Conservation (phyloP, 2,113 vertebrate species). For the Otolemur garnettii region DNA sequence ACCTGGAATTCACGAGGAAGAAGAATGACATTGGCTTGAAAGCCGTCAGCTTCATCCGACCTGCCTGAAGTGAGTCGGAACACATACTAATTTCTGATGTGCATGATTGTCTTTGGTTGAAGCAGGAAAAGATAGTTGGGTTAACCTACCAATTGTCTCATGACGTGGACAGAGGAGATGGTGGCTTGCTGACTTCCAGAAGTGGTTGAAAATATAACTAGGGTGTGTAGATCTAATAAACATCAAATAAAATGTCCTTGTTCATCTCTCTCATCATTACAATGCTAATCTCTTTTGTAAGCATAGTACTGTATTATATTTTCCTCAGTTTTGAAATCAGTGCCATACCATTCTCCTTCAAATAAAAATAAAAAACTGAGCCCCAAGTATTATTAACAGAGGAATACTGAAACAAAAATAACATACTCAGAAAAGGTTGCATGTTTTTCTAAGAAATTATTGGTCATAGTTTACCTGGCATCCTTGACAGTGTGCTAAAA, state of each 20-base stretch:
- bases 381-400: not conserved
- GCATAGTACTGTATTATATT: constrained; percentile 28
- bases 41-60: not conserved
- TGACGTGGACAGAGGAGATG: not conserved
- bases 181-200: not conserved
- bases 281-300: not conserved
- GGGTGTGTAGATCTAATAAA: not conserved
- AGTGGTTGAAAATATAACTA: not conserved
- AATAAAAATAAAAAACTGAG: not conserved
- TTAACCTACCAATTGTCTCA: not conserved
- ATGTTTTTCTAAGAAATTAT: not conserved
- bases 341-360: not conserved
- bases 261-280: not conserved
- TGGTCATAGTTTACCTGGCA: not conserved
- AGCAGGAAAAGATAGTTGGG: not conserved
- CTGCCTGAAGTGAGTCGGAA: not conserved
- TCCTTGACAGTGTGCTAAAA: not conserved
- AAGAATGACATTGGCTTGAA: not conserved
- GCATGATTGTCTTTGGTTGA: not conserved
- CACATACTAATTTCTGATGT: not conserved
- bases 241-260: not conserved
- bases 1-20: constrained; percentile 21
- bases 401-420: not conserved
- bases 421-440: not conserved
- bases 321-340: constrained; percentile 19